A percentile compares a stretch with the other conserved stretches of the same genome.
Evolutionary conservation across 2,113 vertebrate genomes (phyloP).

Genomic region (Nothobranchius furzeri): DNA sequence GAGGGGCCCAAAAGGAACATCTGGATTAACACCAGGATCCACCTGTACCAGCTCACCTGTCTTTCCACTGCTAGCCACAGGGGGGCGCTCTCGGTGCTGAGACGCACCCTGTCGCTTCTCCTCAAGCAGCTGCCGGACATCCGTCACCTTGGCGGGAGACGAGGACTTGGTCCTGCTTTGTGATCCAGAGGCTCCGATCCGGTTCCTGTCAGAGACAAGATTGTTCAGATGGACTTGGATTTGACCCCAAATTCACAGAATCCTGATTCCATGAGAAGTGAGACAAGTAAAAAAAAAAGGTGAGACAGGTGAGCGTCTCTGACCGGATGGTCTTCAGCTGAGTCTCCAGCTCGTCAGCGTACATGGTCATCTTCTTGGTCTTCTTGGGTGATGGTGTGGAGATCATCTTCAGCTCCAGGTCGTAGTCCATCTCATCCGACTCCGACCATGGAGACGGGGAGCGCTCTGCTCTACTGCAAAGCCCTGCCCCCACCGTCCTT

Average conservation of each 20-base stretch:
- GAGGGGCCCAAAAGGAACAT: neutral
- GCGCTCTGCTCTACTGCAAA: conserved; percentile 38
- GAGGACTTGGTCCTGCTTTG: conserved; percentile 76
- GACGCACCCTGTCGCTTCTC: conserved; percentile 88
- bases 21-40: neutral
- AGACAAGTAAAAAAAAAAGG: no score
- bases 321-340: conserved; percentile 92
- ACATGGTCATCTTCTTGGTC: conserved; percentile 99
- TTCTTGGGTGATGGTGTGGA: conserved; percentile 97
- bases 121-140: conserved; percentile 91
- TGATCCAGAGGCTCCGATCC: conserved; percentile 77
- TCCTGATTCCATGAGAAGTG: no score
- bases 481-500: conserved; percentile 57
- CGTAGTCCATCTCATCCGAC: conserved; percentile 98
- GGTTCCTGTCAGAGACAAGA: conserved; percentile 61
- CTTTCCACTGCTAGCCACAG: conserved; percentile 71
- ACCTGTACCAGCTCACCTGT: conserved; percentile 78
- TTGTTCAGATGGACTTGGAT: neutral
- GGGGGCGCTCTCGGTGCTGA: conserved; percentile 69
- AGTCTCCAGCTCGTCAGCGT: conserved; percentile 93
- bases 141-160: conserved; percentile 83
- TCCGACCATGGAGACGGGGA: conserved; percentile 83
- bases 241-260: no score
- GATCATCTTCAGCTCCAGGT: conserved; percentile 98
- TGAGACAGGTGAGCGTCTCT: conserved; percentile 18